phyloP scores from a whole-genome alignment of 1,140 invertebrate species.

The Hyles vespertilio region DNA sequence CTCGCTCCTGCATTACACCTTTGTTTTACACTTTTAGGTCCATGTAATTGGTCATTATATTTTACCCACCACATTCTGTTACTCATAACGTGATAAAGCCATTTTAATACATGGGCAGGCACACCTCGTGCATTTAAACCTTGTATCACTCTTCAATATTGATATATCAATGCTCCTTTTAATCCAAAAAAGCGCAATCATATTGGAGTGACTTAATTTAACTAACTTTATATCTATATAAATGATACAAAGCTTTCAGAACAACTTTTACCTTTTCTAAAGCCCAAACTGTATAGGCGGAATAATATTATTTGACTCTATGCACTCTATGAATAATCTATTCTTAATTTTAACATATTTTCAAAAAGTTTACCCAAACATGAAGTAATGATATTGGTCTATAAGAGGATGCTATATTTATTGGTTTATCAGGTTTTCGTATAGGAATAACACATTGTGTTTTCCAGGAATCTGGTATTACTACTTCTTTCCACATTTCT shows the following conservation, averaged over 20 bases:
- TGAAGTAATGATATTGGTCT: conserved; percentile 26
- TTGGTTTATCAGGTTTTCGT: conserved; percentile 15
- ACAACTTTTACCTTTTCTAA: too few species aligned
- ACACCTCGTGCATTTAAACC: too few species aligned
- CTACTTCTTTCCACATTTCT: too few species aligned
- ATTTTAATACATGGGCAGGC: too few species aligned
- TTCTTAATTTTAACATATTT: conserved; percentile 19
- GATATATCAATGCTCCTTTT: conserved; percentile 6
- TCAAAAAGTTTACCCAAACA: conserved; percentile 31
- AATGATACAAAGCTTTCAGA: too few species aligned
- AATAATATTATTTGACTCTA: too few species aligned
- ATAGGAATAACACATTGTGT: conserved; percentile 3
- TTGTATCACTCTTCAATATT: too few species aligned
- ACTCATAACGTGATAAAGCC: too few species aligned
- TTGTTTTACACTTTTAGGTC: conserved; percentile 21
- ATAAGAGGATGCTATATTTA: conserved; percentile 18
- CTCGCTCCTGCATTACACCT: conserved; percentile 33
- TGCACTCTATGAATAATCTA: too few species aligned
- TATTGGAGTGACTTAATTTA: too few species aligned
- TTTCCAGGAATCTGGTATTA: conserved; percentile 1
- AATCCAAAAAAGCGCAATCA: conserved; percentile 17
- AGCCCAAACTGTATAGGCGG: too few species aligned
- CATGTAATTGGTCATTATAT: conserved; percentile 30
- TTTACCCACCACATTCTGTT: conserved; percentile 22
- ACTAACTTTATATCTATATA: too few species aligned